Base-by-base conservation (phyloP, 2,888 invertebrate species). In the Sylvicola cinctus region DNA sequence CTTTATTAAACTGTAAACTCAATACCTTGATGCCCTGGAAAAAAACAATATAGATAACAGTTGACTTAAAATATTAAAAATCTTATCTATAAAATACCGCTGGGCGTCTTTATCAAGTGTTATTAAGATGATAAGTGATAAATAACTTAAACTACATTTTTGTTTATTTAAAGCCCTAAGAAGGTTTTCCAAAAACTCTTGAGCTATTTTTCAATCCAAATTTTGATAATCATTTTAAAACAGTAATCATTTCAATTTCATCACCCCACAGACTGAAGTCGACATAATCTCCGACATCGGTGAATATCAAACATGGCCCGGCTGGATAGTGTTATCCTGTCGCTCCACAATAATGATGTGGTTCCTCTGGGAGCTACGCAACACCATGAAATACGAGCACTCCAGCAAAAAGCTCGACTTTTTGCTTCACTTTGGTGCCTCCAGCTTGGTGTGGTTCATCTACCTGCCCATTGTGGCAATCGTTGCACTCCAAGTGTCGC, bases 231-330 rank as follows among this genome's bases (percentile, higher is more conserved):
- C 20, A 20, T 20, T 20, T 20, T n/a, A n/a, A 20, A 20, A 6
- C 20, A 20, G 20, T 20, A 4, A 8, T 20, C 20, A 20, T 4
- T 20, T 20, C 20, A 20, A 6, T 31, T 14, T 31, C 16, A 15
- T 6, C 14, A 7, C 15, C n/a, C 11, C 4, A 15, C 13, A 93
- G 91, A 87, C 85, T 39, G 93, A 91, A 62, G 83, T 95, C 28
- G 90, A 95, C 54, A 84, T 88, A 33, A 81, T 93, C 45, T 88
- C 90, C 53, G 93, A 95, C 52, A 81, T 88, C 35, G 93, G 93
- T 50, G 90, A 95, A 51, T 96, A 91, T 60, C 90, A 93, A 59
- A 91, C 93, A 0, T 90, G 90, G 87, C 93, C 95, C 0, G 95
- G 95, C 4, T 90, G 90, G 79, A 67, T 93, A 41, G 87, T 93